A percentile compares a stretch with the other conserved stretches of the same genome.
Evolutionary conservation across 2,888 invertebrate species (phyloP).

Genomic region (Synanthedon myopaeformis): DNA sequence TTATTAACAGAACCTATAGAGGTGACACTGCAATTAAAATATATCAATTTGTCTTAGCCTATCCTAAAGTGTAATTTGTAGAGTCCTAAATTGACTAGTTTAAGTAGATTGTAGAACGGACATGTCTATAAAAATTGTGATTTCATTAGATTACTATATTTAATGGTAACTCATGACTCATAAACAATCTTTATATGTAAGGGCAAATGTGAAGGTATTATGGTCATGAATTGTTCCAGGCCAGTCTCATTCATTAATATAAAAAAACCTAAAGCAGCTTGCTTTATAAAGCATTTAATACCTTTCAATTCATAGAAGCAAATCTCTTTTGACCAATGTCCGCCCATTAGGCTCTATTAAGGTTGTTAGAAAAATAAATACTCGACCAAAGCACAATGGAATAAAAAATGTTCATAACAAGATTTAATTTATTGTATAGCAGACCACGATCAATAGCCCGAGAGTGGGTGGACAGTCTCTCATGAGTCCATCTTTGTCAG

Average conservation of each 20-base stretch:
- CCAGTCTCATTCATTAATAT: constrained; percentile 1
- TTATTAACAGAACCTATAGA: too few species aligned
- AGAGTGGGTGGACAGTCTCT: constrained; percentile 69
- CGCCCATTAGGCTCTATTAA: constrained; percentile 51
- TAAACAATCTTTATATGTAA: too few species aligned
- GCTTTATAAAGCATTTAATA: background rate
- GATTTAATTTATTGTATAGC: constrained; percentile 64
- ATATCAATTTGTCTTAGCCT: too few species aligned
- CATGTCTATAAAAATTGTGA: too few species aligned
- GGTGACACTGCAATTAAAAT: too few species aligned
- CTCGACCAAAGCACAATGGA: constrained; percentile 46
- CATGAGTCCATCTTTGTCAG: constrained; percentile 69
- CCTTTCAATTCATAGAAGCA: constrained; percentile 23
- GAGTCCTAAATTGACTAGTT: too few species aligned
- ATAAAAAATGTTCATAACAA: constrained; percentile 66
- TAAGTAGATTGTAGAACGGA: too few species aligned
- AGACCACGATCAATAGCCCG: constrained; percentile 56
- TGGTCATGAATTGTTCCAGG: too few species aligned
- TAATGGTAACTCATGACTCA: too few species aligned
- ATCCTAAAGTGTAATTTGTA: too few species aligned
- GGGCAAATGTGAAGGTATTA: too few species aligned
- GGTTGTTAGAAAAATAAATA: constrained; percentile 52
- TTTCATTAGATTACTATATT: too few species aligned
- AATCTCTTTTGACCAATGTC: constrained; percentile 60
- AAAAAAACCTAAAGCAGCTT: constrained; percentile 9